Evolutionary conservation across 2,888 invertebrate genomes (phyloP).

Genomic region (Elegia similella): DNA sequence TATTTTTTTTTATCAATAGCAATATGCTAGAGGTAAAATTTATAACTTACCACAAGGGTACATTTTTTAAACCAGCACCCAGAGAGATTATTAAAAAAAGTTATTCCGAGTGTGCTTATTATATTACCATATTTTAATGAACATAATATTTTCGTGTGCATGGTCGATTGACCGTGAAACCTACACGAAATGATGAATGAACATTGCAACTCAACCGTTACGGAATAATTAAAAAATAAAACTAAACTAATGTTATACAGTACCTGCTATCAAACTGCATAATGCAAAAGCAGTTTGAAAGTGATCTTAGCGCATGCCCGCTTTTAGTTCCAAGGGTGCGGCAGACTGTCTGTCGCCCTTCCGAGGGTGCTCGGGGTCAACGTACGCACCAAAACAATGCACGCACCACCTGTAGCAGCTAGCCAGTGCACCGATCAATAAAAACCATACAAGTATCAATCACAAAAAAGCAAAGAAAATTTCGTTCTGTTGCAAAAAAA

Average conservation of each 20-base stretch:
- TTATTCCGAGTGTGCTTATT: too few relatives aligned
- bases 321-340: slow-evolving; percentile 51
- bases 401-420: slow-evolving; percentile 56
- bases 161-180: too few relatives aligned
- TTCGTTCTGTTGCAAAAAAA: too few relatives aligned
- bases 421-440: slow-evolving; percentile 1
- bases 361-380: slow-evolving; percentile 50
- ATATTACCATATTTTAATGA: too few relatives aligned
- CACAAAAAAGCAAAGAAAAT: background rate
- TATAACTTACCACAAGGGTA: too few relatives aligned
- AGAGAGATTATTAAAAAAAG: too few relatives aligned
- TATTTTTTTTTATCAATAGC: too few relatives aligned
- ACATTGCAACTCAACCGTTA: too few relatives aligned
- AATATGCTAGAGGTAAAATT: too few relatives aligned
- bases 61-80: too few relatives aligned
- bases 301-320: slow-evolving; percentile 43
- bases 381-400: slow-evolving; percentile 71
- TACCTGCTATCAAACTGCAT: background rate
- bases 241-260: background rate
- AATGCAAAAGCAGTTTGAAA: slow-evolving; percentile 31
- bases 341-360: slow-evolving; percentile 57
- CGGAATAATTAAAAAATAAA: background rate
- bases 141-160: too few relatives aligned
- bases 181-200: too few relatives aligned
- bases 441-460: background rate